Percentiles rank a stretch among this genome's conserved stretches.
Conservation (phyloP, 2,113 vertebrate genomes). For the Rhinogobius similis region DNA sequence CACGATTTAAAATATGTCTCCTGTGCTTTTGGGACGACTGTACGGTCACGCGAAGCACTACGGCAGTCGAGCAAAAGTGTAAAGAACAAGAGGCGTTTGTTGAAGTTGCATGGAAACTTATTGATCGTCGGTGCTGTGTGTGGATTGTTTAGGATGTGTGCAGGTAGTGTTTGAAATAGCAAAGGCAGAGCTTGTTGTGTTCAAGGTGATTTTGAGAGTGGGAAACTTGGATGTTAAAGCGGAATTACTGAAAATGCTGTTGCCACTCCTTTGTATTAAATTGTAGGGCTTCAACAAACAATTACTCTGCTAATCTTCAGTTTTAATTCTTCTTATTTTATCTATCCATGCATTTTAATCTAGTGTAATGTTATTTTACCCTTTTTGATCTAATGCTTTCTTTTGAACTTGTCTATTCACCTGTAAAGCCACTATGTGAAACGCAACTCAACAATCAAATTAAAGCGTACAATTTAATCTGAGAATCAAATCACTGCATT, state of each 20-base stretch:
- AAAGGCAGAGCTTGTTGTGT: background rate
- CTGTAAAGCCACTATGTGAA: no score
- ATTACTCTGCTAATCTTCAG: background rate
- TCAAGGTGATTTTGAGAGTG: background rate
- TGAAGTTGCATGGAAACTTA: background rate
- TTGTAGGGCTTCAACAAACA: background rate
- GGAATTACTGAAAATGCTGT: background rate
- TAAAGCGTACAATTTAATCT: no score
- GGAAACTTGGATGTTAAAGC: background rate
- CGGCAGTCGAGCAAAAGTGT: background rate
- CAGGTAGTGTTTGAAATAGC: background rate
- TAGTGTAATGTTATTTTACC: background rate
- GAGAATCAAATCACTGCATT: no score
- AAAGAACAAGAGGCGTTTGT: background rate
- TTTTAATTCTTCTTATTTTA: background rate
- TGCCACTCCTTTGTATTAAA: background rate
- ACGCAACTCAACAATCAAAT: no score
- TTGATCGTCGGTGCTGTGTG: background rate
- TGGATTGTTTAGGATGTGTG: background rate
- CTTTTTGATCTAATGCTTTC: no score
- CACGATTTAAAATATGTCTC: slow-evolving; percentile 9
- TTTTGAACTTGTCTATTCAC: no score
- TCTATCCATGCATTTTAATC: background rate
- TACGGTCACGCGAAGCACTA: background rate
- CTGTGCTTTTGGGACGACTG: slow-evolving; percentile 3